These are phyloP conservation scores for Serinus canaria DNA, from an alignment of 2,113 vertebrate species.

Conservation along the genomic window DNA sequence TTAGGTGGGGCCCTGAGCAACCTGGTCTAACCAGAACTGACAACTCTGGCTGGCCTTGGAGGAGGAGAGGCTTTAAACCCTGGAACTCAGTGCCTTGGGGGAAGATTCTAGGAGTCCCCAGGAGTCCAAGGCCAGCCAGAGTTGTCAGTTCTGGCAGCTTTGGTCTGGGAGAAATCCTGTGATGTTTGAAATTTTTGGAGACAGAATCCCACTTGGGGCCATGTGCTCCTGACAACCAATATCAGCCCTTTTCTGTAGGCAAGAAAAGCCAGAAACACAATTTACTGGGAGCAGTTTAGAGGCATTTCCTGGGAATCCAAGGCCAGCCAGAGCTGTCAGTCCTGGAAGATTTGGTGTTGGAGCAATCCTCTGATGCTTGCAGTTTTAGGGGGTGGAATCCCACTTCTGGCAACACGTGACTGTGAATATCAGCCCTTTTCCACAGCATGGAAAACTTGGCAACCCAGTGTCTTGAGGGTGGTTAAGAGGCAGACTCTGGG, in stretches of 20 bases:
- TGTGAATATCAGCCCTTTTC: accelerated
- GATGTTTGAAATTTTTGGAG: background rate
- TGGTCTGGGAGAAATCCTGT: background rate
- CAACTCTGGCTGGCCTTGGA: background rate
- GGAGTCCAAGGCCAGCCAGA: background rate
- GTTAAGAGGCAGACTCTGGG: accelerated
- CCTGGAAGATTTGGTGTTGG: background rate
- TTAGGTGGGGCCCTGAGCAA: background rate
- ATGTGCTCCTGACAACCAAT: accelerated
- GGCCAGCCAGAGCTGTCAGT: accelerated
- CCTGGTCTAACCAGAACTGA: background rate
- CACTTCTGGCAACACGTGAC: background rate
- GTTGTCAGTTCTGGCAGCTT: accelerated
- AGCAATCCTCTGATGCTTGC: background rate
- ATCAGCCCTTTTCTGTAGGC: accelerated
- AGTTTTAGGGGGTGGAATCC: background rate
- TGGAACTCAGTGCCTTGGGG: background rate
- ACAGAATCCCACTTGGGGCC: background rate
- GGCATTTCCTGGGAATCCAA: background rate
- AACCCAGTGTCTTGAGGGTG: background rate
- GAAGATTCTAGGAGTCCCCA: background rate
- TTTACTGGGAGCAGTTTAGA: background rate
- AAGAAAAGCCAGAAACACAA: background rate
- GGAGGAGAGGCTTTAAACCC: background rate
- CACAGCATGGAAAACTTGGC: accelerated